Base-by-base conservation (phyloP, 2,888 invertebrate species). In the Leptopilina myrica region DNA sequence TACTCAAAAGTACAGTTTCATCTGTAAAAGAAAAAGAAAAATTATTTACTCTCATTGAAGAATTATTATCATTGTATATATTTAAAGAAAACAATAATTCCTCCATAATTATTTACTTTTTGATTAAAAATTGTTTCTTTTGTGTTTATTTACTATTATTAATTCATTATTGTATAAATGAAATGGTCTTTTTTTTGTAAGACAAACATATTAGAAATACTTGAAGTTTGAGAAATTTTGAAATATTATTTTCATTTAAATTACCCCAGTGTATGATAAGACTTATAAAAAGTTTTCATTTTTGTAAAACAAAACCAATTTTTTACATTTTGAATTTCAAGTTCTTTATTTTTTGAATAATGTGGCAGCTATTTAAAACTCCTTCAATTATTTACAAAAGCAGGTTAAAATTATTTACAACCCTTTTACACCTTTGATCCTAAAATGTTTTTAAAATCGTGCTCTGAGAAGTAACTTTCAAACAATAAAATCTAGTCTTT, bases 1-100 rank as follows among this genome's bases (percentile, higher is more conserved):
- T 33, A 53, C 56, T 40, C 4, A 56, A 73, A 73, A n/a, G 40
- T 67, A 20, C 20, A 67, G 33, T n/a, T 56, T 14, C 56, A 53
- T 33, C 9, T 12, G 33, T 7, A 73, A n/a, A 4, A 20, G 4
- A 56, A 73, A n/a, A 4, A 20, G 4, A 56, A 56, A 73, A 56
- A n/a, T 56, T 73, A 8, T 26, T 56, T n/a, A 49, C 56, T 40
- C 20, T 56, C 26, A 11, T 53, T 73, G 56, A 73, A 59, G 26
- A 69, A 33, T 73, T 8, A 33, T 73, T 8, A 59, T 20, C 9
- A 49, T n/a, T 73, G 14, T 73, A n/a, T 73, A 73, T n/a, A 73
- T 73, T 56, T 46, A 73, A n/a, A 20, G 20, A 20, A 20, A 20
- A 20, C 8, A 7, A 73, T 56, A 33, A 56, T 73, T 15, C 56